Conservation (phyloP, 1,140 invertebrate genomes). For the Heliconius hermathena region DNA sequence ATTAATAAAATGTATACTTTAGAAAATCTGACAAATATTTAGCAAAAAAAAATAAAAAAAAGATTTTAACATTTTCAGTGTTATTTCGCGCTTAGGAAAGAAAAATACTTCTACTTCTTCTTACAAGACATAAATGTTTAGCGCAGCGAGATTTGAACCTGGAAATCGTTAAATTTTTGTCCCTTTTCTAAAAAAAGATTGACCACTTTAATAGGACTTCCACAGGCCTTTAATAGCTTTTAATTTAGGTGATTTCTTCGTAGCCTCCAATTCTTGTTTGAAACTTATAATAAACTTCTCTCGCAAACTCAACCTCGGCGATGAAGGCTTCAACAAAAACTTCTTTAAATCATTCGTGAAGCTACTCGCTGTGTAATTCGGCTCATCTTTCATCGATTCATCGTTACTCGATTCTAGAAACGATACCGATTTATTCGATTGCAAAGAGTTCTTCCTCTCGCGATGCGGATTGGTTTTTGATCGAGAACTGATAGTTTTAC, state of each 20-base stretch:
- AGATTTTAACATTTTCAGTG: no score
- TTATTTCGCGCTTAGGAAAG: no score
- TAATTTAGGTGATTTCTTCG: conserved; percentile 74
- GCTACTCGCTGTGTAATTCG: conserved; percentile 78
- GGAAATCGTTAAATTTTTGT: no score
- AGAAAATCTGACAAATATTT: not conserved
- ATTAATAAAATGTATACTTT: not conserved
- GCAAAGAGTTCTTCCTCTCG: conserved; percentile 72
- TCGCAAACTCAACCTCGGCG: conserved; percentile 71
- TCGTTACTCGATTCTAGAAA: conserved; percentile 75
- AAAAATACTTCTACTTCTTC: no score
- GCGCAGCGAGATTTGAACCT: no score
- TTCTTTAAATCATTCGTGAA: conserved; percentile 80
- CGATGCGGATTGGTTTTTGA: conserved; percentile 47
- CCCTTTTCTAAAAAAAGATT: not conserved
- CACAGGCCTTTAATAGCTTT: conserved; percentile 79
- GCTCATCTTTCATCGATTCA: conserved; percentile 66
- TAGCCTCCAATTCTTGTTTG: conserved; percentile 71
- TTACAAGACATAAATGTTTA: no score
- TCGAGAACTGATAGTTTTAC: conserved; percentile 44
- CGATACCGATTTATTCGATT: conserved; percentile 78
- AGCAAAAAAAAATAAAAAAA: not conserved
- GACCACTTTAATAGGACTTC: conserved; percentile 72
- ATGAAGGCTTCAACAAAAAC: conserved; percentile 73
- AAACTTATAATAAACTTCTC: conserved; percentile 79